Evolutionary conservation across 2,888 invertebrate species (phyloP).

Genomic region (Tethea ocularis): DNA sequence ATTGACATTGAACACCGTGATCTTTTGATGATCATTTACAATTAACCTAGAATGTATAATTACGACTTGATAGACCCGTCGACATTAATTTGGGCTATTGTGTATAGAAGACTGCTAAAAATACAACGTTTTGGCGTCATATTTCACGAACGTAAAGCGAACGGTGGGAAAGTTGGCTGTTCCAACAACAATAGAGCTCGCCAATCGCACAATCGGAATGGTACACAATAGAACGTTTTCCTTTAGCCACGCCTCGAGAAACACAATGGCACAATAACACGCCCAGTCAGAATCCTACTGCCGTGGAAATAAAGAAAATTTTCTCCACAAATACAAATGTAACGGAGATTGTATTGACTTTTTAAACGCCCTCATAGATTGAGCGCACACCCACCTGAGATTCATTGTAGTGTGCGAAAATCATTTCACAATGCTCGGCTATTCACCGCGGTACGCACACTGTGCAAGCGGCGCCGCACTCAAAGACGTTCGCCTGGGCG

Average conservation of each 20-base stretch:
- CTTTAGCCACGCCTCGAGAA: constrained; percentile 72
- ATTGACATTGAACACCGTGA: constrained; percentile 34
- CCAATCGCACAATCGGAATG: constrained; percentile 68
- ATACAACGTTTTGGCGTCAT: constrained; percentile 32
- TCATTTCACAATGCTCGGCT: constrained; percentile 73
- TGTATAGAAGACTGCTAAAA: constrained; percentile 26
- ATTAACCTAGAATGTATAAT: not conserved
- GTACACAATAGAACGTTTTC: constrained; percentile 76
- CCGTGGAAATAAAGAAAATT: constrained; percentile 74
- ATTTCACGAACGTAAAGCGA: constrained; percentile 34
- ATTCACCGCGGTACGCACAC: constrained; percentile 69
- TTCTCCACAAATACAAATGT: constrained; percentile 76
- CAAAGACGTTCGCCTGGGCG: constrained; percentile 74
- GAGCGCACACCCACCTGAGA: constrained; percentile 75
- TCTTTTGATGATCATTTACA: not conserved
- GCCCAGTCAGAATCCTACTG: constrained; percentile 66
- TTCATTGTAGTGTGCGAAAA: constrained; percentile 77
- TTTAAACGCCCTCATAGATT: constrained; percentile 81
- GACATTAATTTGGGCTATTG: constrained; percentile 15
- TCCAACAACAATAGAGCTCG: constrained; percentile 63
- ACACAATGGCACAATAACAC: constrained; percentile 66
- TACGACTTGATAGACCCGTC: not conserved
- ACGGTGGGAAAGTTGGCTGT: constrained; percentile 56
- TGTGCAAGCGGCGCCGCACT: constrained; percentile 55
- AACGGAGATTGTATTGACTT: constrained; percentile 81